These are phyloP conservation scores for Dasypolia templi DNA, from an alignment of 2,888 invertebrate species.

Conservation along the genomic window DNA sequence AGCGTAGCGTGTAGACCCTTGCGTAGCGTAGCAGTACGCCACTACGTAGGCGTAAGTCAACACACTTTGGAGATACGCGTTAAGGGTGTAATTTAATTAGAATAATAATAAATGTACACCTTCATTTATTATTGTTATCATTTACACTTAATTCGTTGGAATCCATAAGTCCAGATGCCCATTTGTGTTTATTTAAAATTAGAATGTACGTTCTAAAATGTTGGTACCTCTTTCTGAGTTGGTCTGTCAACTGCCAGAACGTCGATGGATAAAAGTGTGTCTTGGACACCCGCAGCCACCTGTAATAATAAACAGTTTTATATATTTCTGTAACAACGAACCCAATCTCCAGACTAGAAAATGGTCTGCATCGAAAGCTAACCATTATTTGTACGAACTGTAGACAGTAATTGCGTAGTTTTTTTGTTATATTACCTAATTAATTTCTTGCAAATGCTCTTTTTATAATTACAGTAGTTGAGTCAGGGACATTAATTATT, in stretches of 20 bases:
- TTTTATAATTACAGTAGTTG: background rate
- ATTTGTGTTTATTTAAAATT: background rate
- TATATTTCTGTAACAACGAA: background rate
- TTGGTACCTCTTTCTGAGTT: slow-evolving; percentile 90
- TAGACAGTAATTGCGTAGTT: background rate
- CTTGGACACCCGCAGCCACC: slow-evolving; percentile 92
- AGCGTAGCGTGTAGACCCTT: background rate
- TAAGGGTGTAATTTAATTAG: background rate
- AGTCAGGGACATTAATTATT: background rate
- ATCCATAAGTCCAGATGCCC: background rate
- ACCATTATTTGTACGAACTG: background rate
- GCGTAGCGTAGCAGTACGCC: background rate
- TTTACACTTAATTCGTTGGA: background rate
- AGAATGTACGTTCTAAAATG: slow-evolving; percentile 2
- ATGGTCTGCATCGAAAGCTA: background rate
- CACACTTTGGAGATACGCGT: background rate
- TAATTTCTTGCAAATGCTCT: background rate
- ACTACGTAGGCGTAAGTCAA: background rate
- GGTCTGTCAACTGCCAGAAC: slow-evolving; percentile 90
- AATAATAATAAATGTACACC: background rate
- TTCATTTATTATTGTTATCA: background rate
- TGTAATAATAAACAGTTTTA: slow-evolving; percentile 58
- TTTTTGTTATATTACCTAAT: background rate
- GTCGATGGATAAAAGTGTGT: slow-evolving; percentile 90
- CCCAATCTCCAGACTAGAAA: background rate